Evolutionary conservation across 1,140 invertebrate genomes (phyloP).

Genomic region (Eurosta solidaginis): DNA sequence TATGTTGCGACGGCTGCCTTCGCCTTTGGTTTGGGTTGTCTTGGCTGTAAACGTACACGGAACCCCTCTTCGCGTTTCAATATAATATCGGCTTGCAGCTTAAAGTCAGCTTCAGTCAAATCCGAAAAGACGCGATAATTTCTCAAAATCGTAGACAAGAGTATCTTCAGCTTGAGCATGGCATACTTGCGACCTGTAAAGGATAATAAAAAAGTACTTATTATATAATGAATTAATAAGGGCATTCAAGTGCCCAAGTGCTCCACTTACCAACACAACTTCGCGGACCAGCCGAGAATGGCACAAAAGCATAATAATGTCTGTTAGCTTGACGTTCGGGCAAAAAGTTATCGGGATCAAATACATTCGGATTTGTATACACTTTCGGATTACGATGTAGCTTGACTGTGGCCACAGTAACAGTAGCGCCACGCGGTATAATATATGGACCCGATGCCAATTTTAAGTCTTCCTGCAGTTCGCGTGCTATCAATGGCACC

Average conservation of each 20-base stretch:
- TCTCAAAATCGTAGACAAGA: constrained; percentile 82
- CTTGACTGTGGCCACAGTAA: constrained; percentile 68
- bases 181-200: constrained; percentile 82
- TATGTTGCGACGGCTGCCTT: constrained; percentile 12
- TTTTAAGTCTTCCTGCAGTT: constrained; percentile 72
- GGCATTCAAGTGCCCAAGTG: neutral
- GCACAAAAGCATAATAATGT: constrained; percentile 84
- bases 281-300: constrained; percentile 83
- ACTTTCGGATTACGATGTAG: constrained; percentile 73
- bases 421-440: constrained; percentile 69
- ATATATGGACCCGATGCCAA: constrained; percentile 63
- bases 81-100: constrained; percentile 80
- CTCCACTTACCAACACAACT: constrained; percentile 75
- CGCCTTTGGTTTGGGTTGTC: constrained; percentile 56
- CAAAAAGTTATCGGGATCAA: constrained; percentile 83
- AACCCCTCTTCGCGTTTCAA: constrained; percentile 81
- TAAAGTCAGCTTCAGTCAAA: constrained; percentile 72
- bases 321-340: constrained; percentile 75
- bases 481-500: constrained; percentile 78
- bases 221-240: neutral
- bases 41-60: constrained; percentile 71
- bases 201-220: neutral
- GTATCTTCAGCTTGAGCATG: constrained; percentile 83
- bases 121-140: constrained; percentile 76
- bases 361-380: constrained; percentile 78